Evolutionary conservation across 1,140 invertebrate species (phyloP).

Genomic region (Heliconius congener): DNA sequence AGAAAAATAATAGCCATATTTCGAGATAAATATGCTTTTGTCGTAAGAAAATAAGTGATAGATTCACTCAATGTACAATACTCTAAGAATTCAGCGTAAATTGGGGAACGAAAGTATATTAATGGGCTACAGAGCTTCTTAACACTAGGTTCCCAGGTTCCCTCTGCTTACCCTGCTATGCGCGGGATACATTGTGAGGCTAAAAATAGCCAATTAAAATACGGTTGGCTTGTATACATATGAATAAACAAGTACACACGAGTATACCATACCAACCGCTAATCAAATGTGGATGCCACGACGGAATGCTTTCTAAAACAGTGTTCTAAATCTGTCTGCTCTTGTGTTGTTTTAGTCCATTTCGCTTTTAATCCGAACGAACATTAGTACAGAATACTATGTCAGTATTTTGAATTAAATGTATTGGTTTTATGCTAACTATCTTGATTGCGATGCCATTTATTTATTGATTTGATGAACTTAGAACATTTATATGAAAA

Average conservation of each 20-base stretch:
- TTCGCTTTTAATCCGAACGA: background rate
- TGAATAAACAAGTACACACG: background rate
- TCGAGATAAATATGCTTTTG: background rate
- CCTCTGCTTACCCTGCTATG: no score
- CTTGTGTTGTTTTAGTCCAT: background rate
- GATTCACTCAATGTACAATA: no score
- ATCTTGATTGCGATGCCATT: background rate
- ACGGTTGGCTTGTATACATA: background rate
- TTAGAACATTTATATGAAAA: background rate
- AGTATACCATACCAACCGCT: background rate
- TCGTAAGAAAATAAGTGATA: background rate
- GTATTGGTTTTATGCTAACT: background rate
- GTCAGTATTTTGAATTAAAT: background rate
- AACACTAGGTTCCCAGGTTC: no score
- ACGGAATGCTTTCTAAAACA: slow-evolving; percentile 6
- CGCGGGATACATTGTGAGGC: no score
- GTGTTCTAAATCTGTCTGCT: background rate
- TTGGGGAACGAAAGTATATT: no score
- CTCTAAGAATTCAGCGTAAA: no score
- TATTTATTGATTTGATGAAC: background rate
- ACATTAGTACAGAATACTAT: background rate
- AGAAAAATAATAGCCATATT: slow-evolving; percentile 2
- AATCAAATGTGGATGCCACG: background rate
- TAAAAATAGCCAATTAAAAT: background rate
- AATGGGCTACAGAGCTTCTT: no score